Evolutionary conservation across 2,888 invertebrate genomes (phyloP).

Genomic region (Pristionchus japonicus): DNA sequence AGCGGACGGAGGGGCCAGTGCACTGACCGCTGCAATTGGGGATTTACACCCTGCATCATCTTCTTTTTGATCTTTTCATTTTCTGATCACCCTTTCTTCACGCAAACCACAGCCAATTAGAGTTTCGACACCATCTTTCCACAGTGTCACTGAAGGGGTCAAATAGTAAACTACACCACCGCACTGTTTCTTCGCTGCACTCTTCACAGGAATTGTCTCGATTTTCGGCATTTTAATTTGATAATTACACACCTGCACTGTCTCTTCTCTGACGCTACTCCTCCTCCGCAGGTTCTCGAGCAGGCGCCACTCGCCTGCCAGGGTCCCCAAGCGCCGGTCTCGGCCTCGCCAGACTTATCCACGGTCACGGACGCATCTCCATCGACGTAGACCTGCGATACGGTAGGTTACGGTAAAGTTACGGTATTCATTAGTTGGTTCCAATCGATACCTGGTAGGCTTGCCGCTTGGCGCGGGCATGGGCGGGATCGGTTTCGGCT

Average conservation of each 20-base stretch:
- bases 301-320: conserved; percentile 89
- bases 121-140: too few species aligned
- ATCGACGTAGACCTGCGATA: conserved; percentile 68
- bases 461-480: conserved; percentile 67
- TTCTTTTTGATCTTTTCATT: too few species aligned
- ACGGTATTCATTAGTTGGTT: neutral
- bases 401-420: neutral
- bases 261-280: conserved; percentile 88
- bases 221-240: neutral
- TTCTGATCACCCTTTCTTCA: too few species aligned
- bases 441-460: conserved; percentile 67
- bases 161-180: too few species aligned
- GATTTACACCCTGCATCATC: neutral
- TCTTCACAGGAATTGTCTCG: neutral
- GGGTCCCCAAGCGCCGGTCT: conserved; percentile 79
- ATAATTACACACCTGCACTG: conserved; percentile 66
- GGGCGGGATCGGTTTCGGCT: conserved; percentile 63
- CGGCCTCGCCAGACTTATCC: conserved; percentile 70
- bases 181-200: neutral
- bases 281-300: conserved; percentile 90
- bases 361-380: conserved; percentile 72
- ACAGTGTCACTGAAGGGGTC: too few species aligned
- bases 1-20: conserved; percentile 86
- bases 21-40: conserved; percentile 78
- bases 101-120: too few species aligned